Conservation (phyloP, 2,797 vertebrate genomes). For the Microchirus variegatus region DNA sequence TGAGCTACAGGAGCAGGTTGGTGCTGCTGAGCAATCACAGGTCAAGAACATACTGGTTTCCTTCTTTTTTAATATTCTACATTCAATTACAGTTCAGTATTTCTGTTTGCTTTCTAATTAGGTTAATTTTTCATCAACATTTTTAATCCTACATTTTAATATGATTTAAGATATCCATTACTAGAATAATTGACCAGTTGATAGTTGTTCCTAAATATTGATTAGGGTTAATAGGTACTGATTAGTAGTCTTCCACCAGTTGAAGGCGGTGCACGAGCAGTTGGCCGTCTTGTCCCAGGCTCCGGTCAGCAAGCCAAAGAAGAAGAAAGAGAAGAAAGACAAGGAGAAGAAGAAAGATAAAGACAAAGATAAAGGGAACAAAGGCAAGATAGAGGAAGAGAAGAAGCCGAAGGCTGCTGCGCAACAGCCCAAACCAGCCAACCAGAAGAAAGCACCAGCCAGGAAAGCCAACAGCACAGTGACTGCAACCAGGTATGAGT, state of each 20-base stretch:
- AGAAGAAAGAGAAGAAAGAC: slow-evolving; percentile 97
- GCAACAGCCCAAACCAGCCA: slow-evolving; percentile 85
- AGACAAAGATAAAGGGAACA: slow-evolving; percentile 85
- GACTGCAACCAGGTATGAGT: slow-evolving; percentile 78
- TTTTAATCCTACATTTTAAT: not conserved
- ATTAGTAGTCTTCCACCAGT: slow-evolving; percentile 77
- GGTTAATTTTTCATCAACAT: not conserved
- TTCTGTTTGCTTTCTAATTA: slow-evolving; percentile 10
- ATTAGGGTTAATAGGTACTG: slow-evolving; percentile 19
- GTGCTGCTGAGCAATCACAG: slow-evolving; percentile 76
- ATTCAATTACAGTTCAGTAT: slow-evolving; percentile 14
- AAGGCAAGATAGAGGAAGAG: slow-evolving; percentile 86
- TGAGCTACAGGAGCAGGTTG: slow-evolving; percentile 97
- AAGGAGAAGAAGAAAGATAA: slow-evolving; percentile 92
- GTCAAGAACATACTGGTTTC: slow-evolving; percentile 71
- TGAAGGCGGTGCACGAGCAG: slow-evolving; percentile 98
- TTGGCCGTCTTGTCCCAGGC: slow-evolving; percentile 96
- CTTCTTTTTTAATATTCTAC: slow-evolving; percentile 47
- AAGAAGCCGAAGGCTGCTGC: slow-evolving; percentile 85
- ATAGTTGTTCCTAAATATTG: slow-evolving; percentile 19
- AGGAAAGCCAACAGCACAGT: slow-evolving; percentile 94
- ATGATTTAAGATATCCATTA: slow-evolving; percentile 14
- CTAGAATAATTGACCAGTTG: not conserved
- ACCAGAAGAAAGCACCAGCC: slow-evolving; percentile 88
- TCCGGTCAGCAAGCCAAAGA: slow-evolving; percentile 99